Evolutionary conservation across 2,113 vertebrate genomes (phyloP).

Genomic region (cat (Felis catus)): F.catus_Fca126_mat1.0 CM031416.1:133154001-133154500

Average conservation of each 20-base stretch:
- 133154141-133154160: too few relatives aligned
- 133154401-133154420: neutral
- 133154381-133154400: neutral
- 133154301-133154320: neutral
- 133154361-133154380: neutral
- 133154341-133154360: neutral
- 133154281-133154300: neutral
- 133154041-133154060: too few relatives aligned
- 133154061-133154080: too few relatives aligned
- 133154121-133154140: too few relatives aligned
- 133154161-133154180: too few relatives aligned
- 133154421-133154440: neutral
- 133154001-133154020: neutral
- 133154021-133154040: neutral
- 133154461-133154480: slow-evolving; percentile 14
- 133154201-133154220: too few relatives aligned
- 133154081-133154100: too few relatives aligned
- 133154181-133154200: too few relatives aligned
- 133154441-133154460: neutral
- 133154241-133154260: too few relatives aligned
- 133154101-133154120: too few relatives aligned
- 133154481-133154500: neutral
- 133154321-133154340: neutral
- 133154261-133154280: too few relatives aligned
- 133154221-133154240: too few relatives aligned